Evolutionary conservation across 1,140 invertebrate species (phyloP).

Genomic region (Thrips palmi): DNA sequence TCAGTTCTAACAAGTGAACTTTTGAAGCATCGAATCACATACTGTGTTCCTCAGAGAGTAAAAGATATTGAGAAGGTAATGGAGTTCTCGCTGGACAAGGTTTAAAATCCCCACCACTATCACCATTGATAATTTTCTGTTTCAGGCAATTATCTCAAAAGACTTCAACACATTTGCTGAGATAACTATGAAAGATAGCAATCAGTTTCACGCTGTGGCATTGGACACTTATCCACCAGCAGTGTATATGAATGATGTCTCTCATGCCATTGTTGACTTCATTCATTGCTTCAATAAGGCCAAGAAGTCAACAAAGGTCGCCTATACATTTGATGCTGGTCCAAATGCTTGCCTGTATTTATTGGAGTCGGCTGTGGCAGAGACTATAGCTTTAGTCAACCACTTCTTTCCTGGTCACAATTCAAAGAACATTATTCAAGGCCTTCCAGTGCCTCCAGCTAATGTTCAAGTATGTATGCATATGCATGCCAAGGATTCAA

Average conservation of each 20-base stretch:
- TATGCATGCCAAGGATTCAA: too few relatives aligned
- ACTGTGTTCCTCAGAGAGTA: slow-evolving; percentile 53
- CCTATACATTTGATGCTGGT: slow-evolving; percentile 96
- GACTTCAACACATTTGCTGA: slow-evolving; percentile 81
- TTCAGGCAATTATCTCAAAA: slow-evolving; percentile 50
- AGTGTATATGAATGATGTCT: slow-evolving; percentile 79
- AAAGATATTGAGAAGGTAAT: slow-evolving; percentile 38
- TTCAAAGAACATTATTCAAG: slow-evolving; percentile 33
- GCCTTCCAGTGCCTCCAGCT: slow-evolving; percentile 23
- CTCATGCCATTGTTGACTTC: slow-evolving; percentile 57
- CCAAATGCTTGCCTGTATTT: slow-evolving; percentile 89
- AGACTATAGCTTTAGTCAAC: slow-evolving; percentile 43
- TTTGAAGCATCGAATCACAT: slow-evolving; percentile 49
- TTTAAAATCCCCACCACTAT: not conserved
- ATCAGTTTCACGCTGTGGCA: slow-evolving; percentile 91
- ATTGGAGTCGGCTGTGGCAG: slow-evolving; percentile 51
- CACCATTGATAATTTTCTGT: slow-evolving; percentile 8
- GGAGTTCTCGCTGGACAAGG: not conserved
- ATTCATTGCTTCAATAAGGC: slow-evolving; percentile 66
- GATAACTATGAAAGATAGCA: slow-evolving; percentile 94
- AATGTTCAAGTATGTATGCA: too few relatives aligned
- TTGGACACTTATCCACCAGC: slow-evolving; percentile 89
- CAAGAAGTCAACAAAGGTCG: slow-evolving; percentile 39
- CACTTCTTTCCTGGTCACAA: slow-evolving; percentile 41
- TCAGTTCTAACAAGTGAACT: slow-evolving; percentile 68